Evolutionary conservation across 2,113 vertebrate species (phyloP).

Genomic region (Ellobius talpinus): DNA sequence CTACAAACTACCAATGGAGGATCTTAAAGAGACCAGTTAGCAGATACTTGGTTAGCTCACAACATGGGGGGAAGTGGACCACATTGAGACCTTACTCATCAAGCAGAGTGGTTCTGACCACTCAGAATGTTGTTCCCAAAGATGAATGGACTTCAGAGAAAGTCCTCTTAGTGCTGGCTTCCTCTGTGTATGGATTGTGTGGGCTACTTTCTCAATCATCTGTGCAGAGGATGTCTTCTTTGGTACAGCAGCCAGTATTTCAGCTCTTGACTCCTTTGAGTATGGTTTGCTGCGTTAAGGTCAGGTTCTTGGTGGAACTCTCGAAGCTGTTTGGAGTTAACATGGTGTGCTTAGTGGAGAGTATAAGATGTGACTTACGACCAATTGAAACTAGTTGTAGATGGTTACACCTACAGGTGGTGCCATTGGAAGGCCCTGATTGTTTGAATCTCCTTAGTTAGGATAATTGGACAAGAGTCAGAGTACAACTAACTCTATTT

Average conservation of each 20-base stretch:
- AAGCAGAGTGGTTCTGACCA: constrained; percentile 82
- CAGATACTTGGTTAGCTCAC: constrained; percentile 81
- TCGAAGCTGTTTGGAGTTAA: constrained; percentile 76
- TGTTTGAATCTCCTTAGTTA: constrained; percentile 52
- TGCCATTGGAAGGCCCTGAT: constrained; percentile 42
- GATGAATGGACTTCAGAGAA: constrained; percentile 84
- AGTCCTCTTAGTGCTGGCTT: constrained; percentile 80
- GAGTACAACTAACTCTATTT: background rate
- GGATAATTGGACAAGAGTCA: constrained; percentile 50
- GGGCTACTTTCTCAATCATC: constrained; percentile 71
- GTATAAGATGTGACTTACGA: constrained; percentile 40
- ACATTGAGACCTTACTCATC: constrained; percentile 79
- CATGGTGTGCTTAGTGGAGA: constrained; percentile 66
- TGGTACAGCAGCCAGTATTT: constrained; percentile 75
- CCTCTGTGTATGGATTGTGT: constrained; percentile 66
- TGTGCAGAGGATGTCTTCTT: constrained; percentile 78
- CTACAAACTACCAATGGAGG: constrained; percentile 89
- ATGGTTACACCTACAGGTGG: constrained; percentile 50
- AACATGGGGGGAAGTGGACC: constrained; percentile 84
- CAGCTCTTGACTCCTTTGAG: constrained; percentile 75
- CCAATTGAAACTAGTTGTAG: constrained; percentile 58
- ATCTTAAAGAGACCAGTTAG: constrained; percentile 94
- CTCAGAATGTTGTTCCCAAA: constrained; percentile 82
- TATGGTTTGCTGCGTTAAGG: constrained; percentile 72
- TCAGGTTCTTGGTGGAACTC: constrained; percentile 74